Percentiles rank a stretch among this genome's conserved stretches.
phyloP scores from a whole-genome alignment of 2,113 vertebrate genomes.

The Pyrgilauda ruficollis region DNA sequence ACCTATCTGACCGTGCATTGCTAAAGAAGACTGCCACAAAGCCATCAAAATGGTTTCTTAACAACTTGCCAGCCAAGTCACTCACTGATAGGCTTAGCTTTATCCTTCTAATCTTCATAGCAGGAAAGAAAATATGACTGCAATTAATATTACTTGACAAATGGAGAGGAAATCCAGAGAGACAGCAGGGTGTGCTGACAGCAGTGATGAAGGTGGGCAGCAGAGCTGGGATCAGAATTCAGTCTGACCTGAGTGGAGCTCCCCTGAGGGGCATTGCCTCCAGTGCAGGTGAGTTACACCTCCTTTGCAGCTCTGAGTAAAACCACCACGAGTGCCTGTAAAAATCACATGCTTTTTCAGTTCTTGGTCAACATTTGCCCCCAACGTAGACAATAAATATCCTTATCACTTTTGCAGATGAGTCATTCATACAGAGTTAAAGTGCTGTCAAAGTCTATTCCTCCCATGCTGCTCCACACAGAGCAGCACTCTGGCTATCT shows the following conservation, averaged over 20 bases:
- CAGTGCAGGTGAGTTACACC: not conserved
- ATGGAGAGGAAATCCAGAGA: not conserved
- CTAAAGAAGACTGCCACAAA: not conserved
- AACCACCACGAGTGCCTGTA: not conserved
- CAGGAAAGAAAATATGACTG: not conserved
- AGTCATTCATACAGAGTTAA: not conserved
- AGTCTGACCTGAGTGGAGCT: not conserved
- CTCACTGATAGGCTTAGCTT: not conserved
- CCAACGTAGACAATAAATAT: not conserved
- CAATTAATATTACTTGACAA: not conserved
- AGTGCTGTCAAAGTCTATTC: not conserved
- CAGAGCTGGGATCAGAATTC: not conserved
- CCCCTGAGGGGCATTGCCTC: not conserved
- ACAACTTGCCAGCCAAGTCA: fast-evolving
- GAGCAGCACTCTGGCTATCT: not conserved
- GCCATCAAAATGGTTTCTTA: not conserved
- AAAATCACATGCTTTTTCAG: not conserved
- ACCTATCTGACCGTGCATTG: not conserved
- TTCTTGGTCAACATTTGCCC: not conserved
- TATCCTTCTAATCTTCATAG: not conserved
- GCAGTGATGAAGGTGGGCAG: not conserved
- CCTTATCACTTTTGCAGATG: not conserved
- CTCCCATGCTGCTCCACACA: not conserved
- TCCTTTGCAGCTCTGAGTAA: not conserved
- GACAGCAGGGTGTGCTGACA: not conserved